Percentiles rank a stretch among this genome's conserved stretches.
Evolutionary conservation across 2,888 invertebrate genomes (phyloP).

Genomic region (Erynnis tages): DNA sequence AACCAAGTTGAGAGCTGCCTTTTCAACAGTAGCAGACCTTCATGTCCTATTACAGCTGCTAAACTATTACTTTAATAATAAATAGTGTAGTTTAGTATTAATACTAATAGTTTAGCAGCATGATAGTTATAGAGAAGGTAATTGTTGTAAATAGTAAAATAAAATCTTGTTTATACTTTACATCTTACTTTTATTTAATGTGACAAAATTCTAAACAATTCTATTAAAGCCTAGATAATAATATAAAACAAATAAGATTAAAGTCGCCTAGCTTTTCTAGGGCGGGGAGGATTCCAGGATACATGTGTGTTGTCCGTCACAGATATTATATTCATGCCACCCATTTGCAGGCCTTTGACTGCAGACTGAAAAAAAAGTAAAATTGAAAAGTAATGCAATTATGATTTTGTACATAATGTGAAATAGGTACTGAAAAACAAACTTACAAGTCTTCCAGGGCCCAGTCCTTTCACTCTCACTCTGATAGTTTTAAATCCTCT

Average conservation of each 20-base stretch:
- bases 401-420: neutral
- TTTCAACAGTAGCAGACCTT: no score
- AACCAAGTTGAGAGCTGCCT: no score
- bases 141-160: conserved; percentile 21
- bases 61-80: no score
- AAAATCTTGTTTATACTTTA: conserved; percentile 13
- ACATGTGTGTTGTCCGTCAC: conserved; percentile 95
- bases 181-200: conserved; percentile 21
- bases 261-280: conserved; percentile 91
- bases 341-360: conserved; percentile 96
- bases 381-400: neutral
- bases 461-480: conserved; percentile 90
- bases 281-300: conserved; percentile 90
- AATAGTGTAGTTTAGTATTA: no score
- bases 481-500: conserved; percentile 88
- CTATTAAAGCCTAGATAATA: neutral
- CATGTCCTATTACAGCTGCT: no score
- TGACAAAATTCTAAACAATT: conserved; percentile 17
- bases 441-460: conserved; percentile 94
- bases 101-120: no score
- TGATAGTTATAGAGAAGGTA: no score
- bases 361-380: conserved; percentile 84
- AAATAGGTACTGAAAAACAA: no score
- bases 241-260: conserved; percentile 63
- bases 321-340: conserved; percentile 93